Percentiles rank a stretch among this genome's conserved stretches.
Evolutionary conservation across 1,140 invertebrate genomes (phyloP).

Genomic region (Stegodyphus mimosarum): DNA sequence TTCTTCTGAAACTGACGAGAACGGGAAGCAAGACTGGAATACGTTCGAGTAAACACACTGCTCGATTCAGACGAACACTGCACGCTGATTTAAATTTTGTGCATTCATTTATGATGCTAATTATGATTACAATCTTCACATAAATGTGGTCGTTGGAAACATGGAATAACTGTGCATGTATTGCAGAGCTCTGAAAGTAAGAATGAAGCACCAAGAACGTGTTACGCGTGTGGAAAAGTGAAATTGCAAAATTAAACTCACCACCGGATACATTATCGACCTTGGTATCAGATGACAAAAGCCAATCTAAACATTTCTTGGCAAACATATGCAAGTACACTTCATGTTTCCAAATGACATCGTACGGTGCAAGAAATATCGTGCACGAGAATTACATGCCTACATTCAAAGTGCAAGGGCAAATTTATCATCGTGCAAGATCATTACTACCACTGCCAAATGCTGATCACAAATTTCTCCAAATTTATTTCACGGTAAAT

Average conservation of each 20-base stretch:
- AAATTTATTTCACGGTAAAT: background rate
- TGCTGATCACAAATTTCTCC: background rate
- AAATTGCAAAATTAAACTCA: background rate
- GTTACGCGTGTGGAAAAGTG: no score
- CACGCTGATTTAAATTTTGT: no score
- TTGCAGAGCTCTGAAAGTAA: no score
- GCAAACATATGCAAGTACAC: conserved; percentile 67
- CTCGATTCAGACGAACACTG: no score
- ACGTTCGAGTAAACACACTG: no score
- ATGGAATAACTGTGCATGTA: no score
- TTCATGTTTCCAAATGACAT: conserved; percentile 67
- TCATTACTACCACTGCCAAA: background rate
- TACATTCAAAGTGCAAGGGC: background rate
- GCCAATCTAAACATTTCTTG: conserved; percentile 67
- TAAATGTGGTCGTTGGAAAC: no score
- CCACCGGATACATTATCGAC: conserved; percentile 58
- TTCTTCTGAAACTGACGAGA: no score
- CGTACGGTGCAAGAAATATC: conserved; percentile 60
- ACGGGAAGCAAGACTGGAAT: no score
- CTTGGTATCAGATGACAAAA: background rate
- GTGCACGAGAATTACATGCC: background rate
- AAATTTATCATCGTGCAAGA: background rate
- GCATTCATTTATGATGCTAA: no score
- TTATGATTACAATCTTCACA: no score
- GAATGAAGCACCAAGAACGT: no score